Conservation (phyloP, 2,888 invertebrate species). For the Agapostemon virescens region DNA sequence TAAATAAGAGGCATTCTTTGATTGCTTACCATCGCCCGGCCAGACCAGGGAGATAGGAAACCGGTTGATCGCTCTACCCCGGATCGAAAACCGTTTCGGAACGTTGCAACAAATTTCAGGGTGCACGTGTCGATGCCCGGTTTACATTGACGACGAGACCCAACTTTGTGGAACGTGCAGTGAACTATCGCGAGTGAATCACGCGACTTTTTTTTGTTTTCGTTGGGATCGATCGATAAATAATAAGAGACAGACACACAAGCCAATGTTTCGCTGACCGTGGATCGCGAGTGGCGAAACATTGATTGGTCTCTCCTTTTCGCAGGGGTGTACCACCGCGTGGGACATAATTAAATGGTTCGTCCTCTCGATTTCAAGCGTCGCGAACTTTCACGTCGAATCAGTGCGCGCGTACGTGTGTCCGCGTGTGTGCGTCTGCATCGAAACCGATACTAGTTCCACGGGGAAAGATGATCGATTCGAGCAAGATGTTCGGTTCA, state of each 20-base stretch:
- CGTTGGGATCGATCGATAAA: not conserved
- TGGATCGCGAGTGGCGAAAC: not conserved
- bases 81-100: not conserved
- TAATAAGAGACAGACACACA: not conserved
- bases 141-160: not conserved
- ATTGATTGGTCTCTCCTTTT: not conserved
- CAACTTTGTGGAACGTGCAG: not conserved
- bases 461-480: conserved; percentile 1
- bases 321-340: not conserved
- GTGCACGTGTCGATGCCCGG: not conserved
- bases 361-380: not conserved
- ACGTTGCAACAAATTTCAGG: not conserved
- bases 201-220: not conserved
- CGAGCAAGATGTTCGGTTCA: conserved; percentile 44
- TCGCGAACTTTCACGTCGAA: not conserved
- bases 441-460: not conserved
- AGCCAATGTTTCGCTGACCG: not conserved
- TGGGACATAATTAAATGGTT: not conserved
- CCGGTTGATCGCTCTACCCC: conserved; percentile 18
- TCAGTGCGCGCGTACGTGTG: too few species aligned
- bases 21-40: conserved; percentile 9
- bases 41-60: not conserved
- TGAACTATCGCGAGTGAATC: not conserved
- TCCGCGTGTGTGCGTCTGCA: too few species aligned
- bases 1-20: conserved; percentile 10